Evolutionary conservation across 1,140 invertebrate species (phyloP).

Genomic region (Ceratina calcarata): DNA sequence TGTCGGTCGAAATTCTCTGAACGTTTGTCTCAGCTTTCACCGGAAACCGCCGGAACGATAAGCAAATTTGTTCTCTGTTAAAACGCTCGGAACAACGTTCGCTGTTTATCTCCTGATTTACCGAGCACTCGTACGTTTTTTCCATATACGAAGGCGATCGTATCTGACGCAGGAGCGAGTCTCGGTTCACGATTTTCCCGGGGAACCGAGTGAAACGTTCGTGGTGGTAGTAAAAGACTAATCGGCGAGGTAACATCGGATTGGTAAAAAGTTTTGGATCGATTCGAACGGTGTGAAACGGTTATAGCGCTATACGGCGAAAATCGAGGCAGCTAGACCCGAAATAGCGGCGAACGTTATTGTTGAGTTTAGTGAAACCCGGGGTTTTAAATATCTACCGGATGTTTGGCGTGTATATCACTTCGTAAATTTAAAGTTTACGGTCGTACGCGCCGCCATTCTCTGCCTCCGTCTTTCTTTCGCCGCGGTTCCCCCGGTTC

Average conservation of each 20-base stretch:
- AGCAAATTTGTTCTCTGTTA: background rate
- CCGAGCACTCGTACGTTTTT: background rate
- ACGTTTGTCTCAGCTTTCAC: background rate
- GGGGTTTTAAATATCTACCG: slow-evolving; percentile 77
- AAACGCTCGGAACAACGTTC: background rate
- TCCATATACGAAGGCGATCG: background rate
- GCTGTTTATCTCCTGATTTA: background rate
- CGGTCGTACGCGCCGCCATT: slow-evolving; percentile 61
- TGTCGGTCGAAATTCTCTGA: no score
- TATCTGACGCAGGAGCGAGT: background rate
- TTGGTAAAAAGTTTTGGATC: background rate
- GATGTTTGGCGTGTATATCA: slow-evolving; percentile 79
- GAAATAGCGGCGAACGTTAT: slow-evolving; percentile 72
- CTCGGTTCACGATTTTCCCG: no score
- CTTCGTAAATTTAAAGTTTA: slow-evolving; percentile 80
- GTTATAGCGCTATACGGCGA: slow-evolving; percentile 20
- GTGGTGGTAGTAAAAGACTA: background rate
- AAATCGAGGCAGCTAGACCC: slow-evolving; percentile 39
- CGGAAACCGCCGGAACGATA: background rate
- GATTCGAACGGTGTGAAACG: slow-evolving; percentile 24
- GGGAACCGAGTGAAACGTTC: background rate
- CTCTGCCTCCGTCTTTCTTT: background rate
- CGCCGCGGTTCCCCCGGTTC: background rate
- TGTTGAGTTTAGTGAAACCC: slow-evolving; percentile 74
- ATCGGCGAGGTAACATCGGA: background rate